Evolutionary conservation across 2,797 vertebrate genomes (phyloP).

Genomic region (Gobionotothen gibberifrons): DNA sequence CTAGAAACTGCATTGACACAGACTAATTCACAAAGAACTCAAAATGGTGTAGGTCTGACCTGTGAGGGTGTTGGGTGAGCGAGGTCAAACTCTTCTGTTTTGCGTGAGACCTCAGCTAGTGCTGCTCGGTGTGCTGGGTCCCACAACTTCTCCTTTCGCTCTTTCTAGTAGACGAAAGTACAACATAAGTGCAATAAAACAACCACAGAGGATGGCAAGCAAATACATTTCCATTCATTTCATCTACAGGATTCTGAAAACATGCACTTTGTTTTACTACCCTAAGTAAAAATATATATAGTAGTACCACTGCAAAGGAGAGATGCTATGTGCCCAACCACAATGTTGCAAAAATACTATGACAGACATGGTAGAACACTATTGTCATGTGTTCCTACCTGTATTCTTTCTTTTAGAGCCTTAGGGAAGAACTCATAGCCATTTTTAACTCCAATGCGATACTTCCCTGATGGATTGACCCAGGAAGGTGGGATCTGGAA

Average conservation of each 20-base stretch:
- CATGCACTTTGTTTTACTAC: neutral
- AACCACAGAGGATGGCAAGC: neutral
- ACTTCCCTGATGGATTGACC: constrained; percentile 95
- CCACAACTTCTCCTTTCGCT: constrained; percentile 97
- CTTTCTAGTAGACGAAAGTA: constrained; percentile 86
- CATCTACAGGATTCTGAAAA: neutral
- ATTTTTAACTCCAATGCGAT: constrained; percentile 97
- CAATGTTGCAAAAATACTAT: constrained; percentile 2
- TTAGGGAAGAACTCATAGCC: constrained; percentile 99
- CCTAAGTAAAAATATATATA: no score
- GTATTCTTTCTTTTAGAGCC: constrained; percentile 97
- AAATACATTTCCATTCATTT: neutral
- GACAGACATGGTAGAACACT: constrained; percentile 21
- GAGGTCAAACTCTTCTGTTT: constrained; percentile 93
- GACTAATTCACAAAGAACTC: neutral
- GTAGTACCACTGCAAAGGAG: neutral
- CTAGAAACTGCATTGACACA: neutral
- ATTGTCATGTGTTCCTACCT: constrained; percentile 78
- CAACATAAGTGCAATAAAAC: neutral
- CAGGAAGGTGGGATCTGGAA: constrained; percentile 90
- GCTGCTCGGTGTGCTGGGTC: constrained; percentile 93
- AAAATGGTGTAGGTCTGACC: constrained; percentile 75
- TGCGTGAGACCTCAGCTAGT: constrained; percentile 92
- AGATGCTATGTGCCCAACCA: neutral
- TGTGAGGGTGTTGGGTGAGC: constrained; percentile 88